Base-by-base conservation (phyloP, 2,888 invertebrate species). In the Falcaria lacertinaria region DNA sequence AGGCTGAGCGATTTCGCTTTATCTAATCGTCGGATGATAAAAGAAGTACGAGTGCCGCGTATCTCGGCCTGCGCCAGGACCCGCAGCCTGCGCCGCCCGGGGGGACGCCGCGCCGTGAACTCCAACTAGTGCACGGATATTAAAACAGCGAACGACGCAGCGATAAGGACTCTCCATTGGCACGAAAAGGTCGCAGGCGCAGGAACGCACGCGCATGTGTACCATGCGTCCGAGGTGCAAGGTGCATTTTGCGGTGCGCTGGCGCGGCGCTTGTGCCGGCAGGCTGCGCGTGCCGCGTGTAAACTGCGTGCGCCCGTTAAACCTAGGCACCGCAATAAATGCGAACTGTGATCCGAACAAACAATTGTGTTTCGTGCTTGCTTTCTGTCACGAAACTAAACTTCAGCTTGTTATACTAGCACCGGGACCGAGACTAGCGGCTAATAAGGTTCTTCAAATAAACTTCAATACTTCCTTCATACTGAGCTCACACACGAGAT, bases 11-110 rank as follows among this genome's bases (percentile, higher is more conserved):
- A 68, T 68, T 71, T 68, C 60, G 71, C 80, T 78, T 78, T 83
- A 84, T 84, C 83, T 83, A 83, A 83, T 83, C 83, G 77, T 61
- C 48, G 64, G 69, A 66, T 61, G 82, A 83, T 82, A 82, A 75
- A 35, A 68, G 64, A 58, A 57, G 53, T 55, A 53, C 64, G 64
- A 60, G 59, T 58, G 63, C 69, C 57, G 60, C 57, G 46, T 51
- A 67, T 63, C 69, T 65, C 64, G 64, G 47, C n/a, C 19, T 19
- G 50, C 45, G 34, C 33, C 40, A 32, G 34, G 34, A 34, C 35
- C 47, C 44, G 39, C 42, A 41, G 45, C 32, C 41, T 42, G 39
- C 50, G 14, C 39, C 25, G 32, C 42, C 19, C 42, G 38, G 42
- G 25, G 40, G 38, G 28, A 38, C 34, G 38, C 41, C 33, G 39